phyloP scores from a whole-genome alignment of 2,888 invertebrate species.

The Hyalella azteca region DNA sequence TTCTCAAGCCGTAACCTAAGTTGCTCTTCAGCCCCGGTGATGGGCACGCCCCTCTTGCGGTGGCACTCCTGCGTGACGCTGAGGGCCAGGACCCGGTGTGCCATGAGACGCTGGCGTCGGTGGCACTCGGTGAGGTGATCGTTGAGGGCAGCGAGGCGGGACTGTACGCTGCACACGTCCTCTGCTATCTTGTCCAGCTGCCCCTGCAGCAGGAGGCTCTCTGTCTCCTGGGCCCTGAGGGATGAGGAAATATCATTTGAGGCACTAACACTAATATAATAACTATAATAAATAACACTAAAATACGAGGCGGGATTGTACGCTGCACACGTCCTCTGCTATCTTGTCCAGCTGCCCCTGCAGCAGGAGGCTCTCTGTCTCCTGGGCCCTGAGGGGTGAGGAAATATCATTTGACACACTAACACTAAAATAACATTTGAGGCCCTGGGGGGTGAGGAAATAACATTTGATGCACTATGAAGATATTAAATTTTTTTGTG shows the following conservation, averaged over 20 bases:
- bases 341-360: conserved; percentile 80
- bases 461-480: too few species aligned
- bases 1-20: conserved; percentile 85
- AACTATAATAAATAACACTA: too few species aligned
- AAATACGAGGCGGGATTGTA: conserved; percentile 83
- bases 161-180: conserved; percentile 78
- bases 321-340: conserved; percentile 75
- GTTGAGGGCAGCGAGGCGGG: conserved; percentile 79
- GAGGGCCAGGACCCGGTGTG: conserved; percentile 83
- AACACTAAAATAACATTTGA: too few species aligned
- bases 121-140: conserved; percentile 83
- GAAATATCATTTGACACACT: too few species aligned
- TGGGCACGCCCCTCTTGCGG: conserved; percentile 84
- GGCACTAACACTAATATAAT: too few species aligned
- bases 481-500: too few species aligned
- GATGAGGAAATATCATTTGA: too few species aligned
- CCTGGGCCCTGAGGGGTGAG: conserved; percentile 59
- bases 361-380: conserved; percentile 82
- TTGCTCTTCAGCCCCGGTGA: conserved; percentile 89
- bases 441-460: too few species aligned
- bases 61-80: conserved; percentile 84
- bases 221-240: conserved; percentile 67
- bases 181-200: conserved; percentile 80
- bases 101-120: conserved; percentile 78
- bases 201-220: conserved; percentile 80